Evolutionary conservation across 2,888 invertebrate genomes (phyloP).

Genomic region (Serripes groenlandicus): DNA sequence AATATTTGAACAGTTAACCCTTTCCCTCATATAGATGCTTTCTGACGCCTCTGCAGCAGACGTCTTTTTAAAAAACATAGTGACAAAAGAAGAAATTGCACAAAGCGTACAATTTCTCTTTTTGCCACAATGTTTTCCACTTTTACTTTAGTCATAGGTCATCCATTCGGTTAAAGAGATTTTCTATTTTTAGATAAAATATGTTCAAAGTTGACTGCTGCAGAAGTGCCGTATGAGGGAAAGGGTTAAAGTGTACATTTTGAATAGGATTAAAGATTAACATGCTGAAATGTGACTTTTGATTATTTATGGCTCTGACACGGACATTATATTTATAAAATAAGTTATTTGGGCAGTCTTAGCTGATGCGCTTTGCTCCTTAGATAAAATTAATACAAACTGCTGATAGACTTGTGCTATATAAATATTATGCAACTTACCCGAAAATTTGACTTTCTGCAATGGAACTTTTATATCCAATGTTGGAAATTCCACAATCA

Average conservation of each 20-base stretch:
- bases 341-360: neutral
- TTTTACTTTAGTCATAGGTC: neutral
- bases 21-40: neutral
- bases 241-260: neutral
- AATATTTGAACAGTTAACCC: neutral
- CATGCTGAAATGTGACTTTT: neutral
- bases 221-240: neutral
- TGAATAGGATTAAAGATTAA: neutral
- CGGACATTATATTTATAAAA: too few species aligned
- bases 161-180: neutral
- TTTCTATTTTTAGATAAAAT: neutral
- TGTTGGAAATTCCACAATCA: constrained; percentile 42
- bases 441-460: constrained; percentile 29
- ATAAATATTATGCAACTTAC: constrained; percentile 21
- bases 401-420: neutral
- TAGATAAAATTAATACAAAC: neutral
- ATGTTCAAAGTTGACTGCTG: neutral
- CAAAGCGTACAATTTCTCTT: neutral
- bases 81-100: too few species aligned
- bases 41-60: neutral
- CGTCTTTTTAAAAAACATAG: neutral
- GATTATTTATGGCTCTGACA: too few species aligned
- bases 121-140: neutral
- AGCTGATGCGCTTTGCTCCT: neutral
- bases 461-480: constrained; percentile 24